These are phyloP conservation scores for Steatornis caripensis DNA, from an alignment of 2,113 vertebrate species.

Conservation along the genomic window DNA sequence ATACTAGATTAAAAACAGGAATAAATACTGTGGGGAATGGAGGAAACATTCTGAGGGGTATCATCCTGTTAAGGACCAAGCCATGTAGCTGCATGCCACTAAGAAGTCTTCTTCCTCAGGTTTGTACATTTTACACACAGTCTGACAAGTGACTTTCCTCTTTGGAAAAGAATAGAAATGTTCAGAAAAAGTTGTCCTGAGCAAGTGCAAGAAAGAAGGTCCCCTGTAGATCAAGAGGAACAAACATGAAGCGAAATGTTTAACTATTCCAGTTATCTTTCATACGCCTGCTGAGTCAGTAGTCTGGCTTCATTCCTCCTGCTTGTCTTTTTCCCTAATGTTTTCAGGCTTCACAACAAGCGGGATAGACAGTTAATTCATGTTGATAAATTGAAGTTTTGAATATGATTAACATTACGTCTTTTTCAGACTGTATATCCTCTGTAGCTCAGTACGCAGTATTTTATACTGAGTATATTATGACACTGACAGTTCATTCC, in stretches of 20 bases:
- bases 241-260: background rate
- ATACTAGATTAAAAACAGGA: background rate
- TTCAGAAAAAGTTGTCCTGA: background rate
- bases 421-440: background rate
- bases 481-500: background rate
- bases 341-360: background rate
- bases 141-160: background rate
- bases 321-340: background rate
- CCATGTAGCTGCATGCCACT: background rate
- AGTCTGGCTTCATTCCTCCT: background rate
- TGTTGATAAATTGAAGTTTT: background rate
- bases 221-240: background rate
- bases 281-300: background rate
- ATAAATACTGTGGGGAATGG: background rate
- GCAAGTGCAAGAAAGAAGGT: background rate
- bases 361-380: background rate
- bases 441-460: background rate
- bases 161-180: background rate
- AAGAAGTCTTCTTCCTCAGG: background rate
- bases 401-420: background rate
- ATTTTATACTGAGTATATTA: background rate
- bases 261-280: background rate
- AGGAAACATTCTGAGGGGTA: background rate
- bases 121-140: background rate
- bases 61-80: background rate